phyloP scores from a whole-genome alignment of 2,888 invertebrate genomes.

The Hybos culiciformis region DNA sequence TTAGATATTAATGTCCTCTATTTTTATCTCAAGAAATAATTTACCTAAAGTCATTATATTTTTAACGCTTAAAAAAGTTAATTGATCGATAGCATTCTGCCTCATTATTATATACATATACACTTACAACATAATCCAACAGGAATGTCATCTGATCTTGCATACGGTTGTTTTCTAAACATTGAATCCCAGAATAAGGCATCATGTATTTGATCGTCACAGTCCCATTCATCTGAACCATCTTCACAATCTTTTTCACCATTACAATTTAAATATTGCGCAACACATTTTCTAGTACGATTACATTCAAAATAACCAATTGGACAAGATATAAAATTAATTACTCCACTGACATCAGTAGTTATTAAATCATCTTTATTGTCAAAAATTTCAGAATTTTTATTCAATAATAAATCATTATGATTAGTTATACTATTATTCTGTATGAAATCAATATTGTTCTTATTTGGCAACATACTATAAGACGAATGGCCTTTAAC shows the following conservation, averaged over 20 bases:
- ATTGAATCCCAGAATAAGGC: slow-evolving; percentile 37
- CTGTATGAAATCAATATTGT: no score
- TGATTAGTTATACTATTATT: no score
- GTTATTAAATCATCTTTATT: no score
- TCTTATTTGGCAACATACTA: no score
- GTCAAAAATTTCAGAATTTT: no score
- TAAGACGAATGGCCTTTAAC: no score
- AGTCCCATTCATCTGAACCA: slow-evolving; percentile 37
- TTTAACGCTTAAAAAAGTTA: not conserved
- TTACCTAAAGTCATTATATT: not conserved
- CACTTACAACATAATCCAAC: slow-evolving; percentile 35
- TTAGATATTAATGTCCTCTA: not conserved
- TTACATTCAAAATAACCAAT: slow-evolving; percentile 32
- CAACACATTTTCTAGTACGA: slow-evolving; percentile 34
- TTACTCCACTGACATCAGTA: no score
- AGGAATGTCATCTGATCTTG: slow-evolving; percentile 36
- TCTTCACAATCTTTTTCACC: slow-evolving; percentile 39
- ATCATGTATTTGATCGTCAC: slow-evolving; percentile 31
- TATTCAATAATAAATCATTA: no score
- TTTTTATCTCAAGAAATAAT: not conserved
- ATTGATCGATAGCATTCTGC: not conserved
- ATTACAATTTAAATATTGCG: slow-evolving; percentile 37
- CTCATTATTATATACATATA: not conserved
- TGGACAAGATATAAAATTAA: slow-evolving; percentile 20
- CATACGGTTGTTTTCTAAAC: slow-evolving; percentile 38